Percentiles rank a stretch among this genome's conserved stretches.
These are phyloP conservation scores for Anser cygnoides DNA, from an alignment of 2,113 vertebrate species.

Conservation along the genomic window DNA sequence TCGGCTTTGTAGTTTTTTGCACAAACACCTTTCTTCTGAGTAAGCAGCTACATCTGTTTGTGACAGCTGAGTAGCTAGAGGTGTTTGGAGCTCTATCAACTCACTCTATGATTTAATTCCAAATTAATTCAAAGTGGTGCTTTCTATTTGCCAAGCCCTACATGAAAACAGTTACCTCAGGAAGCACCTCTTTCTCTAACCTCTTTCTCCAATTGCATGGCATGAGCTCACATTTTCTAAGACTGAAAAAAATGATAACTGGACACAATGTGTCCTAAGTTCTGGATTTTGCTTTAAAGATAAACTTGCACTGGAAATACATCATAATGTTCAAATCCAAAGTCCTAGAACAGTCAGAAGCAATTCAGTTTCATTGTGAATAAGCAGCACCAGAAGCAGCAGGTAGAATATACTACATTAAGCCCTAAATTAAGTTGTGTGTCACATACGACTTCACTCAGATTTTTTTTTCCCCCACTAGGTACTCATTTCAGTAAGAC, in stretches of 20 bases:
- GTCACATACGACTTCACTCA: background rate
- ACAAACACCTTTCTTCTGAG: slow-evolving; percentile 35
- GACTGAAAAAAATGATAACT: background rate
- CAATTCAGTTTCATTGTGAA: background rate
- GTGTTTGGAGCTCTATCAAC: background rate
- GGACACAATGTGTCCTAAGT: background rate
- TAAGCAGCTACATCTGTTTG: slow-evolving; percentile 33
- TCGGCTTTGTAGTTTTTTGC: slow-evolving; percentile 50
- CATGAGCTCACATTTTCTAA: background rate
- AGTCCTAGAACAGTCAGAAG: background rate
- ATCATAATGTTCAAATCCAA: background rate
- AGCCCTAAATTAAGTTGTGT: background rate
- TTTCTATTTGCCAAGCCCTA: background rate
- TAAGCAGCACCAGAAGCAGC: background rate
- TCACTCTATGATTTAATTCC: background rate
- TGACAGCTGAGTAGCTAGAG: slow-evolving; percentile 6
- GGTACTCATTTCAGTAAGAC: background rate
- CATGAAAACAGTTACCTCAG: background rate
- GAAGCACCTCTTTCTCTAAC: background rate
- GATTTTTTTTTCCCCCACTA: background rate
- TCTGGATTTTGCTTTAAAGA: background rate
- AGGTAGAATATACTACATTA: background rate
- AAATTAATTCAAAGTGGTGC: background rate
- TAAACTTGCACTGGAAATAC: background rate
- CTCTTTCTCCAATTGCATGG: background rate